Base-by-base conservation (phyloP, 2,888 invertebrate species). In the Branchipolynoe longqiensis region DNA sequence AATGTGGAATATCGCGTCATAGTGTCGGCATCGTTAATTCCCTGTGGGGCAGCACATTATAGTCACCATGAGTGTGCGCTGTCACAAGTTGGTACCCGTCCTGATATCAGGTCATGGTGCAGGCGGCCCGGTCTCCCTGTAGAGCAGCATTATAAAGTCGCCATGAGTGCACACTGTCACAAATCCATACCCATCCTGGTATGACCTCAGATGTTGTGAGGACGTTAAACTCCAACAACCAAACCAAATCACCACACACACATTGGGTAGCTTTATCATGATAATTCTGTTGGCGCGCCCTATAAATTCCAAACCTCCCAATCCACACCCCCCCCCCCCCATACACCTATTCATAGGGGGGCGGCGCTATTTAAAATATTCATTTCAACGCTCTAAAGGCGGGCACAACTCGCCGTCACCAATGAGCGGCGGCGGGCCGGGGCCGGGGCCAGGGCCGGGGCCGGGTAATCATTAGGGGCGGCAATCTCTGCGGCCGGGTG, bases 291-390 rank as follows among this genome's bases (percentile, higher is more conserved):
- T 54, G 48, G 36, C 82, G 25, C 83, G 58, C n/a, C 40, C 64
- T 83, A 83, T 83, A 83, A 83, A 83, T 83, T 64, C 83, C 83
- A 62, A 25, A 38, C 58, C 41, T 33, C 83, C 22, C 38, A 31
- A 62, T 41, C 31, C n/a, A n/a, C n/a, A n/a, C n/a, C n/a, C n/a
- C 59, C 58, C 41, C 36, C 83, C 22, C 38, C 56, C 83, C 64
- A 56, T 83, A 64, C 59, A 83, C 56, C 83, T 41, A 56, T 83
- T 83, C 59, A 83, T 36, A 38, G 8, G 62, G 38, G 41, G 28
- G 28, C n/a, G n/a, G n/a, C 40, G 62, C 83, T 64, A 83, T 83
- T 83, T 83, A 48, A 83, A 83, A 83, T 83, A 83, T 83, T 83
- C 83, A 83, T 83, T 83, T 83, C 83, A 83, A 41, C 64, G n/a